Evolutionary conservation across 2,797 vertebrate species (phyloP), one percentile per base, ranked within the genome.

Genomic region (Scarus forsteni): DNA sequence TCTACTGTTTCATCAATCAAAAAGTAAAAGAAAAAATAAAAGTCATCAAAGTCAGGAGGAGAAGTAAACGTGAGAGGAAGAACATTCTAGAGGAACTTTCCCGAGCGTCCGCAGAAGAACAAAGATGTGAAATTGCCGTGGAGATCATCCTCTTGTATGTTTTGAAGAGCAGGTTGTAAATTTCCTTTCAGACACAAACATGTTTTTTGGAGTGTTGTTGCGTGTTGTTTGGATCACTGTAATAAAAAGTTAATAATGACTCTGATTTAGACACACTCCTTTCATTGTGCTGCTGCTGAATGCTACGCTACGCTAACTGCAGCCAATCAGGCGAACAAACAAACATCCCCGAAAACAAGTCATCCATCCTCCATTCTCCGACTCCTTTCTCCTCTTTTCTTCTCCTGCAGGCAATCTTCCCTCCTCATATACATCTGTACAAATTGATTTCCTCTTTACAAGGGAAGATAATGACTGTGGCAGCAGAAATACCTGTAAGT

Each of bases 401-500:
- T 88, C 70, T 83, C 76, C 81, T 88, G 60, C 54, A 87, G 88
- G 83, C 89, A 93, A 91, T 92, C 89, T 90, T 86, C 76, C 77
- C 78, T 85, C 79, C 92, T 93, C 90, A 93, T 93, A 93, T 93
- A 93, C 92, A 94, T 93, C 89, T 91, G 90, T 86, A 91, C 89
- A 94, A 93, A 94, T 93, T 93, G 93, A 94, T 95, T 94, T 93
- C 92, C 92, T 93, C 87, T 93, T 93, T 93, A 91, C 92, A 92
- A 91, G 91, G 84, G 85, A 92, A 89, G 91, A 93, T 93, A 93
- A 94, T 92, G 93, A 92, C 89, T 92, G 92, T 94, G 94, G 95
- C 95, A 95, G 95, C 92, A 93, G 90, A 95, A 96, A 95, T 96
- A 96, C 95, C 95, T 97, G 95, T 97, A 96, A 97, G 96, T 96